Conservation (phyloP, 2,113 vertebrate species). For the Steatornis caripensis region DNA sequence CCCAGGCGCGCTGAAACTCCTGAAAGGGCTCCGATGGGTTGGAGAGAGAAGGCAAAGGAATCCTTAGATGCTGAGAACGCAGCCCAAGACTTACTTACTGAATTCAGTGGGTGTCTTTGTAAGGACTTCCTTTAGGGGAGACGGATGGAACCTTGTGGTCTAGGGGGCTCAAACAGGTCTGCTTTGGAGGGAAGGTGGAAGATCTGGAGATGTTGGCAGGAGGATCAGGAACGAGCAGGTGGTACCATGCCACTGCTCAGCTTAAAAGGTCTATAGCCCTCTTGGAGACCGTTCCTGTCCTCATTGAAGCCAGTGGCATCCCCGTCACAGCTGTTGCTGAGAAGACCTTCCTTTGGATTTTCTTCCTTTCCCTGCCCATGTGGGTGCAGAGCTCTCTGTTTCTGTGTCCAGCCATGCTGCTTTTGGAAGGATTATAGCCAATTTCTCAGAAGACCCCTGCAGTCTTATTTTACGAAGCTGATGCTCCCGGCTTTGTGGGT, state of each 20-base stretch:
- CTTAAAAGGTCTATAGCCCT: background rate
- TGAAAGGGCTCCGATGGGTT: background rate
- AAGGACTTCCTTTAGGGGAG: background rate
- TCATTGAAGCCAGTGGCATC: background rate
- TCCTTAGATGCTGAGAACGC: background rate
- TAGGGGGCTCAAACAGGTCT: background rate
- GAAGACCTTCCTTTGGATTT: background rate
- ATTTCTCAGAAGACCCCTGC: background rate
- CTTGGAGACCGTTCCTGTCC: background rate
- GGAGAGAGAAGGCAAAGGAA: background rate
- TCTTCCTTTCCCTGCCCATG: background rate
- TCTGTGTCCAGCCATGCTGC: background rate
- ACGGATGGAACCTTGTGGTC: background rate
- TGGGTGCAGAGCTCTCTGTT: accelerated
- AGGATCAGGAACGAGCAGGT: background rate
- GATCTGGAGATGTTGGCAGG: background rate
- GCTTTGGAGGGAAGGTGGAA: background rate
- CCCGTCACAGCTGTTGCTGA: background rate
- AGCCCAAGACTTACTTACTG: background rate
- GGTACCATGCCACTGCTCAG: background rate
- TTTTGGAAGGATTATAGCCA: background rate
- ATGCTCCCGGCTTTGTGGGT: background rate
- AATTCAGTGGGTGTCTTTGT: background rate
- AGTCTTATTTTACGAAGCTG: background rate
- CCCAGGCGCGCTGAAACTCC: background rate